A percentile compares a stretch with the other conserved stretches of the same genome.
Evolutionary conservation across 2,888 invertebrate genomes (phyloP).

Genomic region (Nowickia ferox): DNA sequence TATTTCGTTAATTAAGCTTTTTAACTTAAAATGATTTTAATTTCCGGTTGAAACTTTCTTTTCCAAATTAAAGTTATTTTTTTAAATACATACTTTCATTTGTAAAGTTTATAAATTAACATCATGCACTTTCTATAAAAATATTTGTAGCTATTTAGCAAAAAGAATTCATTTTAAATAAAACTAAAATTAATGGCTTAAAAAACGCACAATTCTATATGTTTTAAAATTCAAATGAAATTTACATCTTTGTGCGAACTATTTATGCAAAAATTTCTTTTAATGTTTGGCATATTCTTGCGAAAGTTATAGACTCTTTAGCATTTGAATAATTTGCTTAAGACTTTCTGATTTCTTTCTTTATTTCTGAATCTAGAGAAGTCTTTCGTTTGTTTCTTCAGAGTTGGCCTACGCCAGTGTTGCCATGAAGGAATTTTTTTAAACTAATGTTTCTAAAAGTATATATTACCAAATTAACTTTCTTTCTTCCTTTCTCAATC

Average conservation of each 20-base stretch:
- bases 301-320: not conserved
- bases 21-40: slow-evolving; percentile 35
- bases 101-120: not conserved
- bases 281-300: not conserved
- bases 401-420: not conserved
- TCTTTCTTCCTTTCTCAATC: not conserved
- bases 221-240: not conserved
- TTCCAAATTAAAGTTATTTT: not conserved
- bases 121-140: slow-evolving; percentile 23
- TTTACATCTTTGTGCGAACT: not conserved
- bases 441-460: not conserved
- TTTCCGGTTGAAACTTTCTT: not conserved
- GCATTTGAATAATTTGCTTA: not conserved
- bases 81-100: slow-evolving; percentile 19
- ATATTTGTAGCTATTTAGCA: not conserved
- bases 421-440: not conserved
- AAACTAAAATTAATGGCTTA: not conserved
- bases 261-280: slow-evolving; percentile 32
- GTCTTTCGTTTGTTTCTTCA: not conserved
- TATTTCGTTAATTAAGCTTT: not conserved
- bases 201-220: not conserved
- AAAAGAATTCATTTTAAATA: not conserved
- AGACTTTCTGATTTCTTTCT: slow-evolving; percentile 1
- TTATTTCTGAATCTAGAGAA: not conserved
- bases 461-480: not conserved